A percentile compares a stretch with the other conserved stretches of the same genome.
Conservation (phyloP, 2,888 invertebrate genomes). For the Eucera pruinosa region DNA sequence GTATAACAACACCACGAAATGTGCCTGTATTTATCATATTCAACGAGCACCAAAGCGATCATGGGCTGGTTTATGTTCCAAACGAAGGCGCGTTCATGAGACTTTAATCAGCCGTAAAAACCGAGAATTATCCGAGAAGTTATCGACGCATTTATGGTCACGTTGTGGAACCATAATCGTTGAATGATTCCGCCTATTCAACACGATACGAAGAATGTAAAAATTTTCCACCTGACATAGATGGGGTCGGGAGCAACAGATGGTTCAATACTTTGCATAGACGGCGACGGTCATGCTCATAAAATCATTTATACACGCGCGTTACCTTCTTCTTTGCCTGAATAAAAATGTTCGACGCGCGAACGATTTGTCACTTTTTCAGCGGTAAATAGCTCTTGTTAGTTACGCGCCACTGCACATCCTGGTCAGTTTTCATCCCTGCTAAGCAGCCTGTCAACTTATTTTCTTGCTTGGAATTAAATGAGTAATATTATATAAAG, state of each 20-base stretch:
- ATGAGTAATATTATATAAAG: neutral
- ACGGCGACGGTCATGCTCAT: constrained; percentile 56
- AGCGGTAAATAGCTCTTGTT: constrained; percentile 27
- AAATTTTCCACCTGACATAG: constrained; percentile 79
- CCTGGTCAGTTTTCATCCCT: neutral
- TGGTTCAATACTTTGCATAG: constrained; percentile 75
- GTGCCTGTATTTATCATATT: neutral
- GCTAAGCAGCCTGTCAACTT: neutral
- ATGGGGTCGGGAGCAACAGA: constrained; percentile 67
- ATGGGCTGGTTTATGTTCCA: neutral
- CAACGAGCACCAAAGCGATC: neutral
- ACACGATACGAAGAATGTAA: constrained; percentile 64
- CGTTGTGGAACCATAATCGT: constrained; percentile 42
- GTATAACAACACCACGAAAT: neutral
- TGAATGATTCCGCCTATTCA: constrained; percentile 17
- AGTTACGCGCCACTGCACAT: constrained; percentile 34
- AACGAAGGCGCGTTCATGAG: constrained; percentile 1
- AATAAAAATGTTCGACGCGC: constrained; percentile 41
- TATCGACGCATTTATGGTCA: constrained; percentile 41
- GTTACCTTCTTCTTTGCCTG: constrained; percentile 32
- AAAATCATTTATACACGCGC: constrained; percentile 67
- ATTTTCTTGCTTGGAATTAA: neutral
- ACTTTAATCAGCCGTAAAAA: constrained; percentile 33
- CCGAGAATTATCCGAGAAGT: constrained; percentile 25
- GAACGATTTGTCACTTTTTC: constrained; percentile 38